Base-by-base conservation (phyloP, 2,113 vertebrate genomes). In the Fulica atra region DNA sequence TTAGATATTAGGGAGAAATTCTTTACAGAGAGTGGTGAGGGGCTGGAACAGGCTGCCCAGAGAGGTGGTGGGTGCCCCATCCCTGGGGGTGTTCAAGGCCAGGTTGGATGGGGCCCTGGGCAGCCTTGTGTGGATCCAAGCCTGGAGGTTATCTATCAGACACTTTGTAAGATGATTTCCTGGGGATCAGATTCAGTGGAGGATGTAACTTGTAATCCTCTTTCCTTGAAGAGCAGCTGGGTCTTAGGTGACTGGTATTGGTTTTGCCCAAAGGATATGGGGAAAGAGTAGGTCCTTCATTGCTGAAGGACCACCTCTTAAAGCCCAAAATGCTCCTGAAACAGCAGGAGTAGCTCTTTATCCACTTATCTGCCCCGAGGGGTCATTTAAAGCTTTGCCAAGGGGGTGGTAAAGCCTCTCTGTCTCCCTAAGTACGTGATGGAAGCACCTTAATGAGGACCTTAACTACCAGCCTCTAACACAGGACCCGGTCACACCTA, bases 331-430 rank as follows among this genome's bases (percentile, higher is more conserved):
- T 3, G 0, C 31, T 64, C 13, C 60, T 29, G 36, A 19, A 80
- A 44, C 7, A 2, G 28, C 44, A 42, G 53, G 53, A 76, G 33
- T 53, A 86, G 33, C 36, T 29, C 46, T 53, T 44, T 42, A 23
- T 51, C 50, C 31, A 4, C 57, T 46, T 0, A 0, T 7, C 31
- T 50, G n/a, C 40, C 48, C 70, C 0, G 2, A 50, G 61, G 21
- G 29, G 5, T 61, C 40, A 28, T 72, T 59, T 54, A 60, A 79
- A 14, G 33, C n/a, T 79, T 79, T 66, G 31, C 36, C 40, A 48
- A 72, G 25, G 29, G 7, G 18, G 8, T 73, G 46, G 18, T 33
- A 84, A 89, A 85, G 19, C 40, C 26, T 61, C 35, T 84, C 59
- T 68, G 46, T 40, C 31, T 68, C 36, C 26, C 28, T 36, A 23